Conservation (phyloP, 2,797 vertebrate genomes). For the Lacerta agilis region DNA sequence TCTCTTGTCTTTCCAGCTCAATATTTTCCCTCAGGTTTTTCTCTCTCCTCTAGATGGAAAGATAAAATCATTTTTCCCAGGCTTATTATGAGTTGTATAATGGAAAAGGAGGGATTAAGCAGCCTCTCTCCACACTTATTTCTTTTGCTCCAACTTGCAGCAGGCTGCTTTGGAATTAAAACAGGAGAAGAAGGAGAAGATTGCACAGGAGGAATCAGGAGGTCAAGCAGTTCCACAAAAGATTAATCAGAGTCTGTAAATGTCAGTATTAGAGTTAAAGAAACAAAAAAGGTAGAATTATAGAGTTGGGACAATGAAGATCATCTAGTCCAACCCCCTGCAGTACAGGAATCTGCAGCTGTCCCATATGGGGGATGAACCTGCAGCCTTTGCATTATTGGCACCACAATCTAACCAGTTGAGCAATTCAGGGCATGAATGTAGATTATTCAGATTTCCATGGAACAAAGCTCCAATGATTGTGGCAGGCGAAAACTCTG, state of each 20-base stretch:
- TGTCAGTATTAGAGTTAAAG: background rate
- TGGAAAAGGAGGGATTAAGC: background rate
- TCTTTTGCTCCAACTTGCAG: background rate
- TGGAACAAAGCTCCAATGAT: background rate
- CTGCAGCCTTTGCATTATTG: too few relatives aligned
- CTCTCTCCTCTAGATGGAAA: background rate
- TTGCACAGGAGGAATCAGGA: background rate
- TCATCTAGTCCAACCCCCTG: too few relatives aligned
- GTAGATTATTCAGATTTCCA: background rate
- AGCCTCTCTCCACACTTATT: background rate
- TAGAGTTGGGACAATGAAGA: too few relatives aligned
- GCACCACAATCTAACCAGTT: too few relatives aligned
- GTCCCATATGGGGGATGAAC: too few relatives aligned
- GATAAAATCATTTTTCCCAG: background rate
- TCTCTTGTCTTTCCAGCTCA: background rate
- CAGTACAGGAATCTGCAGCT: too few relatives aligned
- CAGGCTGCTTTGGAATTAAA: background rate
- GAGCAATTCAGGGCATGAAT: background rate
- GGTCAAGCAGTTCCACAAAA: background rate
- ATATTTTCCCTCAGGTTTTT: background rate
- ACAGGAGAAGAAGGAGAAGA: background rate
- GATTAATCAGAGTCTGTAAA: background rate
- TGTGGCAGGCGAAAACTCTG: background rate
- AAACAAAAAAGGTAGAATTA: too few relatives aligned
- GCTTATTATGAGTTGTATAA: background rate